Conservation (phyloP, 2,113 vertebrate genomes). For the Pygoscelis antarcticus region DNA sequence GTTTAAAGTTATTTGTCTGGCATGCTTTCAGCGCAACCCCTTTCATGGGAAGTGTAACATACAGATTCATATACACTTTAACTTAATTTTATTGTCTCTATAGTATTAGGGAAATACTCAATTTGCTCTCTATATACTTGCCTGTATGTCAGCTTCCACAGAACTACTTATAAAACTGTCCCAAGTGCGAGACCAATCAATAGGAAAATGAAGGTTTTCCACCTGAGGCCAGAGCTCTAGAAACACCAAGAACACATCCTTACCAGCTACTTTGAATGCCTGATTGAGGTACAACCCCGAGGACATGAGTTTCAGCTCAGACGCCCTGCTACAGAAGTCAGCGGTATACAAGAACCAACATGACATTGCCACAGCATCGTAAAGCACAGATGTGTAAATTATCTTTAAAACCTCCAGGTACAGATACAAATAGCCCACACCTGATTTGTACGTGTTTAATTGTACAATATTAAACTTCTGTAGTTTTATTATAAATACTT, state of each 20-base stretch:
- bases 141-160: neutral
- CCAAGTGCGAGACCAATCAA: neutral
- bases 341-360: neutral
- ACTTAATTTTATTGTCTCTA: neutral
- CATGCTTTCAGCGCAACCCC: neutral
- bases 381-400: neutral
- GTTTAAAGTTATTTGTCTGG: neutral
- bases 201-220: neutral
- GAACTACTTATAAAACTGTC: neutral
- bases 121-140: neutral
- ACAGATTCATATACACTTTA: neutral
- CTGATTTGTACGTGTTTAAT: neutral
- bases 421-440: neutral
- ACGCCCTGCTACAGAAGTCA: neutral
- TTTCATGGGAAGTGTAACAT: neutral
- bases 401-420: neutral
- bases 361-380: neutral
- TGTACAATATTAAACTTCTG: neutral
- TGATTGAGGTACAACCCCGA: neutral
- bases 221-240: neutral
- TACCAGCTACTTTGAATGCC: neutral
- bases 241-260: neutral
- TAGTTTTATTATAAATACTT: neutral
- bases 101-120: neutral
- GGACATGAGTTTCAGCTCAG: neutral